phyloP scores from a whole-genome alignment of 92 coral and sea anemone species.

The Ricordea florida region DNA sequence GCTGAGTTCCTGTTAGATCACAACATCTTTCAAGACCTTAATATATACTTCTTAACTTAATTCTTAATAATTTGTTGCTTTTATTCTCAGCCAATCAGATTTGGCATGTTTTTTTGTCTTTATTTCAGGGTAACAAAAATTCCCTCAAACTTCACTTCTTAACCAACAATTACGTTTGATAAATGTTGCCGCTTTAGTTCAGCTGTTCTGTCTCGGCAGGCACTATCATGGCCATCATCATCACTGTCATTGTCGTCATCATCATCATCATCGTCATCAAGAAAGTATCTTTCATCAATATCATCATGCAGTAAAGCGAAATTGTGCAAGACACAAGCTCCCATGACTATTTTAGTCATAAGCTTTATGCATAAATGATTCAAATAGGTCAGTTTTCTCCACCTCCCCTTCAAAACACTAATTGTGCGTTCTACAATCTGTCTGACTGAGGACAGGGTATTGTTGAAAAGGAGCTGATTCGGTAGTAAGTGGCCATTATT shows the following conservation, averaged over 20 bases:
- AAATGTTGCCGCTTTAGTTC: constrained; percentile 13
- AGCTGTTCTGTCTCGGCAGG: constrained; percentile 8
- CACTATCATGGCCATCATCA: neutral
- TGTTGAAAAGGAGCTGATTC: constrained; percentile 37
- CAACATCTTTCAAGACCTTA: too few species aligned
- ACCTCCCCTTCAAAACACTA: constrained; percentile 35
- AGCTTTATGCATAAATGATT: constrained; percentile 13
- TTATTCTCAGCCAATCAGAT: too few species aligned
- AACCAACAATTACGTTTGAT: neutral
- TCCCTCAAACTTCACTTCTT: too few species aligned
- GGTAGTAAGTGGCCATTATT: constrained; percentile 50
- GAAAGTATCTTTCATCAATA: constrained; percentile 19
- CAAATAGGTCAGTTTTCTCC: neutral
- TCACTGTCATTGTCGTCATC: constrained; percentile 18
- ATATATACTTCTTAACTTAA: too few species aligned
- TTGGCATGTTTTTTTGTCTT: too few species aligned
- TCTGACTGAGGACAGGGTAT: constrained; percentile 32
- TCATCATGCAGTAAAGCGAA: constrained; percentile 16
- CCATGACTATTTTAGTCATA: constrained; percentile 12
- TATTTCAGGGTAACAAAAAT: too few species aligned
- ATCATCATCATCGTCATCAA: constrained; percentile 12
- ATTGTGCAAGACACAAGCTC: constrained; percentile 37
- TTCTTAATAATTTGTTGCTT: too few species aligned
- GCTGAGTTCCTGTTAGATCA: too few species aligned
- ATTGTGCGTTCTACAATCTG: constrained; percentile 51